These are phyloP conservation scores for Clarias platycephalus DNA, from an alignment of 2,797 vertebrate genomes.

Conservation along the genomic window DNA sequence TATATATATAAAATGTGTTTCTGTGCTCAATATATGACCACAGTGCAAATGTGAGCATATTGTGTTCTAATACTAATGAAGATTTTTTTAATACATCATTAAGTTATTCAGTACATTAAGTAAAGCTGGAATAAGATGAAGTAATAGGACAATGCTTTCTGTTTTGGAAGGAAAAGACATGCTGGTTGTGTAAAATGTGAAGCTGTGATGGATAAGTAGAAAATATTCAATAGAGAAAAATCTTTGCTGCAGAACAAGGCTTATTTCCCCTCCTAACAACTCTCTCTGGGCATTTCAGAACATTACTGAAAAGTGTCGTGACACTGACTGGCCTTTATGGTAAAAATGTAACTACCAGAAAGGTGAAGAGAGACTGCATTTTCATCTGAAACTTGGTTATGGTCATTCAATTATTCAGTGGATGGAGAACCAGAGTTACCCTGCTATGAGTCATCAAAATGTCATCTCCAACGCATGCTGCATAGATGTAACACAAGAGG, in stretches of 20 bases:
- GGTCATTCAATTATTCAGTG: constrained; percentile 44
- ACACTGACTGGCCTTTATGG: not conserved
- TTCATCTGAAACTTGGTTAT: constrained; percentile 25
- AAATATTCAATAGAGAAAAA: not conserved
- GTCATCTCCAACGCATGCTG: constrained; percentile 25
- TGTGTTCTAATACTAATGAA: not conserved
- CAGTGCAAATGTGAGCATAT: not conserved
- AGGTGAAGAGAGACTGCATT: constrained; percentile 3
- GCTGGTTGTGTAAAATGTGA: not conserved
- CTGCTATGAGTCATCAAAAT: constrained; percentile 38
- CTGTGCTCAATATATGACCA: not conserved
- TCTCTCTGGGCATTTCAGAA: not conserved
- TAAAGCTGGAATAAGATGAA: not conserved
- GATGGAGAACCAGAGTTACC: constrained; percentile 10
- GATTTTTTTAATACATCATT: not conserved
- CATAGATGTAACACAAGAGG: not conserved
- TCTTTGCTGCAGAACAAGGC: not conserved
- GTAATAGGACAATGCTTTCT: not conserved
- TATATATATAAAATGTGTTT: not conserved
- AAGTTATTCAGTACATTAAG: not conserved
- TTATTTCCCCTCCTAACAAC: not conserved
- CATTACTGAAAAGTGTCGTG: not conserved
- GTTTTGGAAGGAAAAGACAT: not conserved
- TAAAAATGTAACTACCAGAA: not conserved
- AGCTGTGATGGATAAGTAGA: too few relatives aligned